A percentile compares a stretch with the other conserved stretches of the same genome.
Conservation (phyloP, 2,113 vertebrate genomes). For the Pan troglodytes region DNA sequence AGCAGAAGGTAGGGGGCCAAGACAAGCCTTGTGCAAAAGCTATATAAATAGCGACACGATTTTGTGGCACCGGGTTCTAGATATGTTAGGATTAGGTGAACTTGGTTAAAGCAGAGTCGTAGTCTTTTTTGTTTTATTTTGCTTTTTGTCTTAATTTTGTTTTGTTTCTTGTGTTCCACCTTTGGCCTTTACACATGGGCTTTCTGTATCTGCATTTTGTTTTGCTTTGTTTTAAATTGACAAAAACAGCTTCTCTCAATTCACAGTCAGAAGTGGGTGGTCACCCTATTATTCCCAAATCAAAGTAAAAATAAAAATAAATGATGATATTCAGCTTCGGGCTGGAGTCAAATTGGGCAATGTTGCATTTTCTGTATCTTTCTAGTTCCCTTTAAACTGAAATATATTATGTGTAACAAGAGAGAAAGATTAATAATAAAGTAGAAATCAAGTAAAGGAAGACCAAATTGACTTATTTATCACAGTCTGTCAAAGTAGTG, state of each 20-base stretch:
- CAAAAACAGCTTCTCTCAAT: neutral
- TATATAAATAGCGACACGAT: neutral
- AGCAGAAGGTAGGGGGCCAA: neutral
- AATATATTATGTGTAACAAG: slow-evolving; percentile 6
- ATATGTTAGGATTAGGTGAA: neutral
- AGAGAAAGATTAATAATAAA: slow-evolving; percentile 47
- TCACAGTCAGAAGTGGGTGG: neutral
- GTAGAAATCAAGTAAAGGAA: slow-evolving; percentile 22
- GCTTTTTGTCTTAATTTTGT: neutral
- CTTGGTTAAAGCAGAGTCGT: neutral
- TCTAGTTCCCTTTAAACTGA: slow-evolving; percentile 23
- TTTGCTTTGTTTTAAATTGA: neutral
- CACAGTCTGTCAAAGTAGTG: slow-evolving; percentile 45
- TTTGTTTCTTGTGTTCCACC: neutral
- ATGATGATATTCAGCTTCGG: slow-evolving; percentile 25
- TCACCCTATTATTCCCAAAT: neutral
- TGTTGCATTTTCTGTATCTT: neutral
- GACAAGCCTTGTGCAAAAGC: neutral
- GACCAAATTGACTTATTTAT: slow-evolving; percentile 38
- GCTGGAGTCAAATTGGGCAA: slow-evolving; percentile 16
- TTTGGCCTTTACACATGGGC: neutral
- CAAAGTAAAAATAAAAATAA: slow-evolving; percentile 50
- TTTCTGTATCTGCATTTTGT: neutral
- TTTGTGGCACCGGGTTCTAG: neutral
- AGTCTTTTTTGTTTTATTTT: neutral